Conservation (phyloP, 1,140 invertebrate genomes). For the Cepaea nemoralis region DNA sequence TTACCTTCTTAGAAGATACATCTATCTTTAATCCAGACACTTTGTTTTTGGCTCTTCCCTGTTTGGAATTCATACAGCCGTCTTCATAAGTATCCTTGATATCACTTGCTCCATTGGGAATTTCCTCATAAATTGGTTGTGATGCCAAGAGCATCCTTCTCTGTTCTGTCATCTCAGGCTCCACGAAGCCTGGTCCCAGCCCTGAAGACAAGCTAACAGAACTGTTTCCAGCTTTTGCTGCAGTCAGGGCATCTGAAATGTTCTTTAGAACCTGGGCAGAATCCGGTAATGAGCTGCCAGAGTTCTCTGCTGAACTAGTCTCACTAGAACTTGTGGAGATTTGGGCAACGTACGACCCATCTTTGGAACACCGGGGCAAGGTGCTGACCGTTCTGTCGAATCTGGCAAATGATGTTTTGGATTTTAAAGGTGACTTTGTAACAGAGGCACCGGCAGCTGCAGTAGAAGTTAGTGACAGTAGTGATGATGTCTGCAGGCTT, state of each 20-base stretch:
- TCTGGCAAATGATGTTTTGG: not conserved
- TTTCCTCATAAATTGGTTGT: constrained; percentile 69
- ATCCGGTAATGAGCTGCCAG: constrained; percentile 22
- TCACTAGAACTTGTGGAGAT: constrained; percentile 30
- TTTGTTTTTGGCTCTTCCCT: not conserved
- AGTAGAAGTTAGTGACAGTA: not conserved
- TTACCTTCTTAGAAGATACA: not conserved
- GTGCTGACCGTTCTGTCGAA: not conserved
- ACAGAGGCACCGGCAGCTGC: not conserved
- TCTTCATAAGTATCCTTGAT: constrained; percentile 15
- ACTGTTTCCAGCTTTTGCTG: not conserved
- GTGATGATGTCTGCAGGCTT: not conserved
- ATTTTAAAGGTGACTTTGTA: not conserved
- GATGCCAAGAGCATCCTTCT: constrained; percentile 57
- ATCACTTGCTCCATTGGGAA: constrained; percentile 57
- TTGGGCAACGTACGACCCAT: constrained; percentile 13
- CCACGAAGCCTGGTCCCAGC: constrained; percentile 30
- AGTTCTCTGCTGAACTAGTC: constrained; percentile 28
- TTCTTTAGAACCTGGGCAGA: not conserved
- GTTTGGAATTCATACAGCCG: not conserved
- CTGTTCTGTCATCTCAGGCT: constrained; percentile 50
- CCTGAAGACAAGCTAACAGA: not conserved
- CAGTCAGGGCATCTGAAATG: not conserved
- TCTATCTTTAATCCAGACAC: constrained; percentile 20
- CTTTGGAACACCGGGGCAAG: not conserved